Conservation (phyloP, 1,140 invertebrate genomes). For the Triops cancriformis region DNA sequence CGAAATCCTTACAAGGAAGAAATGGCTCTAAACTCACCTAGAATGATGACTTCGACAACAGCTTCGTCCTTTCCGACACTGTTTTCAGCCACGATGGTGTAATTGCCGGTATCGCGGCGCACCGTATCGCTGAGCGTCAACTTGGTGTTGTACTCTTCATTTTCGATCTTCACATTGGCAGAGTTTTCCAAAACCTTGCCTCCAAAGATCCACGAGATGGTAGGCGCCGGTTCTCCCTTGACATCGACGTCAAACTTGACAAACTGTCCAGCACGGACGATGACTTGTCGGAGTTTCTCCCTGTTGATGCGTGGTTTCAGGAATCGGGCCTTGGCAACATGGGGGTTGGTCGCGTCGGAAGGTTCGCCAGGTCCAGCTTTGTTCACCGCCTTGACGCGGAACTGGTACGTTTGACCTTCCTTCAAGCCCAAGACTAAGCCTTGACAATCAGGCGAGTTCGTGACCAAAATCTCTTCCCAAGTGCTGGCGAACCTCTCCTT, state of each 20-base stretch:
- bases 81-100: slow-evolving; percentile 85
- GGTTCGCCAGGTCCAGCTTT: slow-evolving; percentile 87
- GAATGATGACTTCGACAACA: slow-evolving; percentile 83
- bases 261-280: slow-evolving; percentile 79
- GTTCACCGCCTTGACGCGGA: slow-evolving; percentile 84
- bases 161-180: slow-evolving; percentile 64
- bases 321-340: slow-evolving; percentile 80
- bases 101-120: slow-evolving; percentile 77
- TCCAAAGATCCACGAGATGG: slow-evolving; percentile 76
- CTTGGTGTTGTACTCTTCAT: slow-evolving; percentile 88
- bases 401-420: slow-evolving; percentile 88
- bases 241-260: slow-evolving; percentile 90
- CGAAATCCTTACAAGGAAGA: not conserved
- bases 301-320: slow-evolving; percentile 83
- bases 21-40: slow-evolving; percentile 51
- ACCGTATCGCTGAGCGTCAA: slow-evolving; percentile 68
- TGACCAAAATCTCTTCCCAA: slow-evolving; percentile 82
- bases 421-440: slow-evolving; percentile 74
- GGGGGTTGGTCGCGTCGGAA: slow-evolving; percentile 76
- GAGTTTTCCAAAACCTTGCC: slow-evolving; percentile 53
- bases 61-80: slow-evolving; percentile 87
- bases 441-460: slow-evolving; percentile 67
- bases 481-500: slow-evolving; percentile 79
- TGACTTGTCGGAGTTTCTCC: slow-evolving; percentile 79
- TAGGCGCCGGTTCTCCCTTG: slow-evolving; percentile 90